phyloP scores from a whole-genome alignment of 2,113 vertebrate genomes.

The Oxygymnocypris stewartii region DNA sequence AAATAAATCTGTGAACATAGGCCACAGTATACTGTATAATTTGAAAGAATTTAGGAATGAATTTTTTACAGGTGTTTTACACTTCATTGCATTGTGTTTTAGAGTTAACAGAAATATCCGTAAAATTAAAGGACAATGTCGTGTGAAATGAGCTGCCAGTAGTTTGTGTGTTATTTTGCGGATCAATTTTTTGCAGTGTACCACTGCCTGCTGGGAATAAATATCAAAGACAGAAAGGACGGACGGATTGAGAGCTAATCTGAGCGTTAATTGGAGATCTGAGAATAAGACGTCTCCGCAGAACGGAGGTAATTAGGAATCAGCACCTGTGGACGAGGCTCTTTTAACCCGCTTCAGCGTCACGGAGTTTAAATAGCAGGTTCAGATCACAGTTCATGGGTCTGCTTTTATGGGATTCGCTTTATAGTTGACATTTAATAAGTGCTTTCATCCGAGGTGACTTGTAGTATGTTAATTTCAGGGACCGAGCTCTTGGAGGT shows the following conservation, averaged over 20 bases:
- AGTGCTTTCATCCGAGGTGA: not conserved
- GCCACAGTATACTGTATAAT: too few species aligned
- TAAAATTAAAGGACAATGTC: too few species aligned
- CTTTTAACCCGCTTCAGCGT: not conserved
- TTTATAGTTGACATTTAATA: not conserved
- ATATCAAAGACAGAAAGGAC: constrained; percentile 9
- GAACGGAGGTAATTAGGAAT: constrained; percentile 12
- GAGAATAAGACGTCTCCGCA: not conserved
- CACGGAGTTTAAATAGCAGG: not conserved
- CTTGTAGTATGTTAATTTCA: not conserved
- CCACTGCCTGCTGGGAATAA: not conserved
- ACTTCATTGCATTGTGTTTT: too few species aligned
- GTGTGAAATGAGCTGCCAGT: too few species aligned
- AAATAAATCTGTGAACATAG: too few species aligned
- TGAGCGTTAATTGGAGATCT: not conserved
- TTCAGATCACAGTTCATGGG: not conserved
- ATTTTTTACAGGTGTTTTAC: too few species aligned
- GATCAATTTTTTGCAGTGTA: not conserved
- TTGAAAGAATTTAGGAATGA: too few species aligned
- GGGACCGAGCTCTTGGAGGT: not conserved
- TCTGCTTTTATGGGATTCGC: not conserved
- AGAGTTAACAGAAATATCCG: too few species aligned
- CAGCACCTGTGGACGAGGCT: not conserved
- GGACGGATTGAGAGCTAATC: not conserved
- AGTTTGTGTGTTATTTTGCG: too few species aligned